Evolutionary conservation across 2,797 vertebrate genomes (phyloP), one percentile per base, ranked within the genome.

Genomic region (Eulemur albifrons): DNA sequence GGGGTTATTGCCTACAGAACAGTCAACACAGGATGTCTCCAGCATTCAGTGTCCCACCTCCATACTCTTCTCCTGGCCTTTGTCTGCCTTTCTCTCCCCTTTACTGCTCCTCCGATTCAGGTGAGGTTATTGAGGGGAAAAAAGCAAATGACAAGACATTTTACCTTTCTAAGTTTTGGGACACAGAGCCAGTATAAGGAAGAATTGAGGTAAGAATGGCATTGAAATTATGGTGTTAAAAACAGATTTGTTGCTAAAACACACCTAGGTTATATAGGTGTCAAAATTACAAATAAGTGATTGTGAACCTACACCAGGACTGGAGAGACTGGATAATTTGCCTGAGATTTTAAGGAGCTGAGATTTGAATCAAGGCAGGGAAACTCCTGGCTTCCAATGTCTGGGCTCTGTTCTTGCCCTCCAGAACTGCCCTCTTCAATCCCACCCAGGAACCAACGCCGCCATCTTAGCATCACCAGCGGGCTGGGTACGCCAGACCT

Each of bases 371-470:
- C 1, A 2, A 80, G 32, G 54, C n/a, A 43, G 23, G 45, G 20
- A 17, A 25, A 40, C 32, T 73, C 43, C 57, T 23, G 11, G 38
- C 35, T 80, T 82, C 43, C n/a, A 5, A 5, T 32, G 40, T 30
- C 50, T 72, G 70, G 50, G 63, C 43, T 87, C 2, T 27, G 7
- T 38, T 14, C 48, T 75, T 27, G 32, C 23, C 76, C 20, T 21
- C 50, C 43, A 50, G n/a, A 81, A 67, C 30, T 1, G 12, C 57
- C 38, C 23, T n/a, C 57, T 75, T 77, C 23, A 52, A 81, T 43
- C 27, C 27, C n/a, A 38, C 4, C 17, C 30, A 32, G 23, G 23
- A 21, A 57, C 57, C 14, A 40, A 1, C 0, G 1, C 13, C 0
- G 0, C 12, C 23, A 32, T 83, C 15, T 48, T 7, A 61, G 83